Evolutionary conservation across 2,888 invertebrate genomes (phyloP), one percentile per base, ranked within the genome.

Genomic region (Metellina segmentata): DNA sequence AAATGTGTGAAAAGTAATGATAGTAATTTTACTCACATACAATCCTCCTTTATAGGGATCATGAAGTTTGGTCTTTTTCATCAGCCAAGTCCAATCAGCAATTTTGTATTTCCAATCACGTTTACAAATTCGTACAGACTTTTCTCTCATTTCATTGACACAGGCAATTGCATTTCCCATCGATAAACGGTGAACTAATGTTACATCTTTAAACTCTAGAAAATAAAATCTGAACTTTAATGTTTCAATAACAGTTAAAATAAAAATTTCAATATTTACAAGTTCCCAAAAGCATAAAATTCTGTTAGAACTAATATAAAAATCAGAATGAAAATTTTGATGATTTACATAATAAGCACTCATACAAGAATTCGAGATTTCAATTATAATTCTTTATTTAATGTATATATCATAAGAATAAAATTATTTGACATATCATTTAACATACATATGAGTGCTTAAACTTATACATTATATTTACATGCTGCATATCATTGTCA

Each of bases 1-100:
- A n/a, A n/a, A n/a, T n/a, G n/a, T 34, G 34, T 34, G 34, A 34
- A 34, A 4, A 34, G 34, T 34, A 34, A 34, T 34, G 34, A 34
- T 61, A 61, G n/a, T n/a, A 16, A 16, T 61, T 19, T 0, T 69
- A 85, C 90, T 91, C 53, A 91, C 90, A 82, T 91, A 91, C 48
- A 91, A 70, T 13, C 90, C 90, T 53, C 90, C 90, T 86, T 86
- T 70, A 53, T 91, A 91, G 8, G 90, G 90, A 71, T 91, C 90
- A 69, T 71, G 34, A 6, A 91, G 9, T 11, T 52, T 75, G 34
- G 90, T 91, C 6, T 82, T 69, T 13, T 77, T 74, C 11, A 20
- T 19, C n/a, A 91, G 20, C 86, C 90, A 91, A 7, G 13, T 49
- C 90, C 90, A 91, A 74, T 91, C 86, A 11, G 90, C 86, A 19